Conservation (phyloP, 2,888 invertebrate genomes). For the Drosophila incognita region DNA sequence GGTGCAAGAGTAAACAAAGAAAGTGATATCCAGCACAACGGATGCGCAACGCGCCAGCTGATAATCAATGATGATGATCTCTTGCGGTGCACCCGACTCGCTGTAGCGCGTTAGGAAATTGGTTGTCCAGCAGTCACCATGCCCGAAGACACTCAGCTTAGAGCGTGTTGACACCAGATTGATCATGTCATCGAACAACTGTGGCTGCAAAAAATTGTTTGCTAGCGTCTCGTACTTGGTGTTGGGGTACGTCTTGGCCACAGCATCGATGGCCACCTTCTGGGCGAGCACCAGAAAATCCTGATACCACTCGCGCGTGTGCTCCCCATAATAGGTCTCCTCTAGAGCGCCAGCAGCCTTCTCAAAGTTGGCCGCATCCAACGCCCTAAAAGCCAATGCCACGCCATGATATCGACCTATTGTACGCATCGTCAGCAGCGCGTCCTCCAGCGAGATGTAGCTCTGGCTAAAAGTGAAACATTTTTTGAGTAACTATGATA, state of each 20-base stretch:
- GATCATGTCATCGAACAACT: constrained; percentile 86
- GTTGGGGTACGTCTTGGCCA: constrained; percentile 88
- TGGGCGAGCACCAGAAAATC: constrained; percentile 86
- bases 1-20: constrained; percentile 88
- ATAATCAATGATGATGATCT: constrained; percentile 88
- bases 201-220: constrained; percentile 86
- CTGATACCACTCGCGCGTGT: constrained; percentile 87
- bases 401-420: constrained; percentile 88
- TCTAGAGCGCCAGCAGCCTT: constrained; percentile 83
- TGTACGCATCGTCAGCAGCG: constrained; percentile 85
- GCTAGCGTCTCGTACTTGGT: constrained; percentile 87
- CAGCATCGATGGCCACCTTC: constrained; percentile 87
- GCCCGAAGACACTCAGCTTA: constrained; percentile 87
- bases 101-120: constrained; percentile 88
- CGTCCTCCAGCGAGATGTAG: constrained; percentile 84
- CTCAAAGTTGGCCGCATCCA: constrained; percentile 86
- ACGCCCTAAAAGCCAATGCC: constrained; percentile 87
- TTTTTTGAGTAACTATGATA: neutral
- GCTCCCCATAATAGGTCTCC: constrained; percentile 87
- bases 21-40: constrained; percentile 82
- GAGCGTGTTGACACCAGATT: constrained; percentile 77
- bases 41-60: constrained; percentile 87
- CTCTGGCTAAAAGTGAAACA: constrained; percentile 46
- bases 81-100: constrained; percentile 62
- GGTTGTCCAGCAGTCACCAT: constrained; percentile 92